These are phyloP conservation scores for Platichthys flesus DNA, from an alignment of 2,113 vertebrate species.

Conservation along the genomic window DNA sequence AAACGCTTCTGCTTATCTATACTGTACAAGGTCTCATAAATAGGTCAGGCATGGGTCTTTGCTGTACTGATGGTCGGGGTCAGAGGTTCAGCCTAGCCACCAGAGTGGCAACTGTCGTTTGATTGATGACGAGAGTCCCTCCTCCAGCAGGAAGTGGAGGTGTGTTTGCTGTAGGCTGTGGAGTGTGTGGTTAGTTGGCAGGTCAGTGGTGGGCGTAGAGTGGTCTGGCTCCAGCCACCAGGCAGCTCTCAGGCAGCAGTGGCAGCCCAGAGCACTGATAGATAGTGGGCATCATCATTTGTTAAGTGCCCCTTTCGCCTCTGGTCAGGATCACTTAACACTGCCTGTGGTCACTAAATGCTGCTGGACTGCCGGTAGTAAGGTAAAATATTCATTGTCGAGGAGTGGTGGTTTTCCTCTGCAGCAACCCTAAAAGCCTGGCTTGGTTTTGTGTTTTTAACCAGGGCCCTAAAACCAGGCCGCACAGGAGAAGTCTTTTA, in stretches of 20 bases:
- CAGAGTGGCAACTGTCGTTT: conserved; percentile 67
- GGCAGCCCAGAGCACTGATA: conserved; percentile 74
- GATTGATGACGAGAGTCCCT: conserved; percentile 33
- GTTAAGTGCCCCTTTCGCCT: conserved; percentile 85
- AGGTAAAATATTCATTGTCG: conserved; percentile 86
- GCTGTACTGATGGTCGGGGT: conserved; percentile 46
- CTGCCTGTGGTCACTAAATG: conserved; percentile 85
- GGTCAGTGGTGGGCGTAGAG: conserved; percentile 76
- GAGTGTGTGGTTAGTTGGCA: conserved; percentile 80
- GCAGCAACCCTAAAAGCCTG: conserved; percentile 82
- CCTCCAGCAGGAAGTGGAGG: conserved; percentile 63
- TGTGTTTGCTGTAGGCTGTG: conserved; percentile 66
- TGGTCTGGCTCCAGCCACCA: conserved; percentile 76
- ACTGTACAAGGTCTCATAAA: conserved; percentile 55
- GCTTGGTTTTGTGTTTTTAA: conserved; percentile 84
- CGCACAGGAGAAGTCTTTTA: conserved; percentile 62
- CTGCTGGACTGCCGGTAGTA: conserved; percentile 80
- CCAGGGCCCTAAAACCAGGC: conserved; percentile 79
- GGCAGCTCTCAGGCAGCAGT: conserved; percentile 76
- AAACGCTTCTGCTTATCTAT: neutral
- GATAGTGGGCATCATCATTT: conserved; percentile 85
- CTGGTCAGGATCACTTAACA: conserved; percentile 87
- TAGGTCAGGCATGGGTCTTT: conserved; percentile 36
- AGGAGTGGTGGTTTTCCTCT: conserved; percentile 85
- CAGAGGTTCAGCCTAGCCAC: conserved; percentile 54